Base-by-base conservation (phyloP, 2,888 invertebrate genomes). In the Parnassius mnemosyne region DNA sequence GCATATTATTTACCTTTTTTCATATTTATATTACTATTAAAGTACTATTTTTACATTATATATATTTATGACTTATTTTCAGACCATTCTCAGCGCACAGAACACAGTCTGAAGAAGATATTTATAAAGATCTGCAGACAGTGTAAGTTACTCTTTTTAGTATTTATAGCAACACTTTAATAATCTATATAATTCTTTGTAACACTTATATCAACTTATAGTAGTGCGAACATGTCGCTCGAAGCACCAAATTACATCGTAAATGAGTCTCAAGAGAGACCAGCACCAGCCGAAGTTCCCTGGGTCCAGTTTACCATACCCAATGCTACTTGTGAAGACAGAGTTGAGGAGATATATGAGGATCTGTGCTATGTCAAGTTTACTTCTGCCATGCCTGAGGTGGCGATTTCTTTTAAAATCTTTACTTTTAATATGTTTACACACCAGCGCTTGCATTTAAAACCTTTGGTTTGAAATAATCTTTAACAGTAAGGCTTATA, bases 341-440 rank as follows among this genome's bases (percentile, higher is more conserved):
- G 94, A 71, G 96, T 96, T 74, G 96, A 96, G 84, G 96, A 96
- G 88, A 95, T 96, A 77, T 97, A 97, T 85, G 97, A 96, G 88
- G 96, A 97, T 87, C 93, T 97, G 73, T 96, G 96, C 93, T 97
- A 96, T 86, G 95, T 96, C 80, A 96, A 96, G 80, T 95, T 96
- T 87, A 93, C 95, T 70, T 93, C 94, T 73, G 87, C 93, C 71
- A 88, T 92, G 81, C 93, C 94, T 70, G 95, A 95, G 95, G 95
- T 95, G 85, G 79, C 77, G 70, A 68, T 68, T 64, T 63, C 51
- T 65, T 63, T 63, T 61, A 53, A 47, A 16, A 57, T 60, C 25
- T 11, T 63, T 56, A 57, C 56, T 20, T 11, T 63, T 53, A 56
- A 42, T 20, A 60, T 52, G 53, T 56, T 54, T 56, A 61, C 59